Percentiles rank a stretch among this genome's conserved stretches.
These are phyloP conservation scores for Sphaeramia orbicularis DNA, from an alignment of 2,797 vertebrate genomes.

Conservation along the genomic window DNA sequence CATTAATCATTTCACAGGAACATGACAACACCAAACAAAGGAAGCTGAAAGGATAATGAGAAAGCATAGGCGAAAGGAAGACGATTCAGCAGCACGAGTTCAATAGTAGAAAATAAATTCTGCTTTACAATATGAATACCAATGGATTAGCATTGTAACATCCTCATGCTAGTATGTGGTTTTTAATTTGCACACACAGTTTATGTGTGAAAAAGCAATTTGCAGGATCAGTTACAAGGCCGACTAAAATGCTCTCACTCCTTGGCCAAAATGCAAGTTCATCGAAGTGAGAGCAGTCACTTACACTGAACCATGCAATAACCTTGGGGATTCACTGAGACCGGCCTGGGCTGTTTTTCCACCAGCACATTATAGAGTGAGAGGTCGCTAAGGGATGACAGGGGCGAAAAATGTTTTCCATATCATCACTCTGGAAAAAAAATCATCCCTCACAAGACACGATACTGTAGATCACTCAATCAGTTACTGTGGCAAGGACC, in stretches of 20 bases:
- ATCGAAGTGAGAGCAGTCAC: constrained; percentile 13
- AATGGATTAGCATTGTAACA: constrained; percentile 35
- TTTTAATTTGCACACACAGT: too few relatives aligned
- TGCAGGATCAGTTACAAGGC: background rate
- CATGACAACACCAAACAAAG: constrained; percentile 57
- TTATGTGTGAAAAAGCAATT: background rate
- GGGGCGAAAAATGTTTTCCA: constrained; percentile 50
- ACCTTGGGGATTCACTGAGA: constrained; percentile 21
- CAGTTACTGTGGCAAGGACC: constrained; percentile 53
- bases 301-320: background rate
- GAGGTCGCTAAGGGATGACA: constrained; percentile 49
- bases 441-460: constrained; percentile 39
- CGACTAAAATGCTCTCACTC: background rate
- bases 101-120: constrained; percentile 20
- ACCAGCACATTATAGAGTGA: constrained; percentile 36
- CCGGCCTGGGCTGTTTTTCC: constrained; percentile 22
- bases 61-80: constrained; percentile 53
- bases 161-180: background rate
- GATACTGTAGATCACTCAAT: constrained; percentile 52
- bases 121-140: background rate
- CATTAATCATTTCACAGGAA: constrained; percentile 72
- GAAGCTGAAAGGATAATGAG: constrained; percentile 51
- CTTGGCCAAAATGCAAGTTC: constrained; percentile 1
- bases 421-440: constrained; percentile 50
- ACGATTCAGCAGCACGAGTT: constrained; percentile 42